Evolutionary conservation across 2,888 invertebrate genomes (phyloP).

Genomic region (Muscina levida): DNA sequence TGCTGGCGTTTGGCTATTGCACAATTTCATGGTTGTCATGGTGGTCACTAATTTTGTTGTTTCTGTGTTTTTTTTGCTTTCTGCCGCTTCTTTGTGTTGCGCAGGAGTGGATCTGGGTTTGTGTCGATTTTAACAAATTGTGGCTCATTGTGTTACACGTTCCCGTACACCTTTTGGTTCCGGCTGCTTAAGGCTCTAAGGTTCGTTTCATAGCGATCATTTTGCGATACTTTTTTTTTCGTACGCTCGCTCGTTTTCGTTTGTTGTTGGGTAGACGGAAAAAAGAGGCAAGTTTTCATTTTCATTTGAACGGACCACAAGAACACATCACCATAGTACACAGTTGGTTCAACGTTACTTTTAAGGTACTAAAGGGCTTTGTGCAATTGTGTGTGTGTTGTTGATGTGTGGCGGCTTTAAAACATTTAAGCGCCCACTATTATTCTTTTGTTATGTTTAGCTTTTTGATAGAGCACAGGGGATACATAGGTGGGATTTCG

Average conservation of each 20-base stretch:
- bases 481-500: neutral
- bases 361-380: slow-evolving; percentile 41
- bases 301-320: slow-evolving; percentile 54
- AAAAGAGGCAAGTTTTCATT: slow-evolving; percentile 61
- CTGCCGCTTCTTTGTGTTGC: slow-evolving; percentile 21
- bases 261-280: slow-evolving; percentile 21
- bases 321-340: slow-evolving; percentile 28
- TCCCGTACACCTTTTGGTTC: slow-evolving; percentile 59
- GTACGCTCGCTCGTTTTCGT: no score
- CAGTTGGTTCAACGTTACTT: neutral
- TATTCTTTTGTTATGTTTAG: slow-evolving; percentile 54
- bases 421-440: slow-evolving; percentile 57
- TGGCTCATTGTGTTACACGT: slow-evolving; percentile 59
- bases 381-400: slow-evolving; percentile 25
- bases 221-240: no score
- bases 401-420: slow-evolving; percentile 55
- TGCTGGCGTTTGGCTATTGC: slow-evolving; percentile 40
- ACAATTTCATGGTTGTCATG: slow-evolving; percentile 63
- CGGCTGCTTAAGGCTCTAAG: slow-evolving; percentile 8
- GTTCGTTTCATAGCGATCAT: neutral
- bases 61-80: slow-evolving; percentile 29
- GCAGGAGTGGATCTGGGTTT: slow-evolving; percentile 31
- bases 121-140: slow-evolving; percentile 66
- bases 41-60: slow-evolving; percentile 66
- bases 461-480: no score